phyloP scores from a whole-genome alignment of 2,113 vertebrate genomes.

The Mastomys coucha region DNA sequence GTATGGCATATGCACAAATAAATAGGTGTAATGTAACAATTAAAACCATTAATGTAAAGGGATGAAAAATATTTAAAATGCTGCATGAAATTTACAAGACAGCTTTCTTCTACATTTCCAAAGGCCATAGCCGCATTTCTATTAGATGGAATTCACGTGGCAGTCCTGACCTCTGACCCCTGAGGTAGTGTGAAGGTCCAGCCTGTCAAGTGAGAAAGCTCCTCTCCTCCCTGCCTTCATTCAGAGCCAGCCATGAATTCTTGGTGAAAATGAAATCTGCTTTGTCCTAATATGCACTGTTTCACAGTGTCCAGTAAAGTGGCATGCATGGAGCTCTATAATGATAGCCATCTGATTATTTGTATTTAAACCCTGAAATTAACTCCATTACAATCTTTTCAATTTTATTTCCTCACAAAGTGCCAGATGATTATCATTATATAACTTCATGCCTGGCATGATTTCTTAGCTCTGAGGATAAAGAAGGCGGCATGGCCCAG shows the following conservation, averaged over 20 bases:
- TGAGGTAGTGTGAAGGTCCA: constrained; percentile 9
- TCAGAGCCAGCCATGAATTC: background rate
- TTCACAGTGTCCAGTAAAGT: background rate
- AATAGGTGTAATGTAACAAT: background rate
- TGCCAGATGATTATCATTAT: background rate
- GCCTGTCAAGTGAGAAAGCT: background rate
- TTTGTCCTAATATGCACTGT: background rate
- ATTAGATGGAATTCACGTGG: background rate
- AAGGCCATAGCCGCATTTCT: background rate
- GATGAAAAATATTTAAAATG: constrained; percentile 32
- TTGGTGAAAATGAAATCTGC: constrained; percentile 12
- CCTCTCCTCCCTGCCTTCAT: background rate
- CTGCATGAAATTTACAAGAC: background rate
- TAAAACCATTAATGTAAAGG: background rate
- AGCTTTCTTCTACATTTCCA: background rate
- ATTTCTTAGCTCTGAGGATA: constrained; percentile 26
- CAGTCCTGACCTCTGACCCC: background rate
- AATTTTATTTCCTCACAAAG: background rate
- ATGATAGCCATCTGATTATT: background rate
- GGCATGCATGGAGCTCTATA: background rate
- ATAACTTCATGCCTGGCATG: no score
- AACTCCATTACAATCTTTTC: background rate
- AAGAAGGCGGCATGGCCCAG: background rate
- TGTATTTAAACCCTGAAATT: background rate
- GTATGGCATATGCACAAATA: background rate